A percentile compares a stretch with the other conserved stretches of the same genome.
Conservation (phyloP, 2,888 invertebrate species). For the Platynereis dumerilii region DNA sequence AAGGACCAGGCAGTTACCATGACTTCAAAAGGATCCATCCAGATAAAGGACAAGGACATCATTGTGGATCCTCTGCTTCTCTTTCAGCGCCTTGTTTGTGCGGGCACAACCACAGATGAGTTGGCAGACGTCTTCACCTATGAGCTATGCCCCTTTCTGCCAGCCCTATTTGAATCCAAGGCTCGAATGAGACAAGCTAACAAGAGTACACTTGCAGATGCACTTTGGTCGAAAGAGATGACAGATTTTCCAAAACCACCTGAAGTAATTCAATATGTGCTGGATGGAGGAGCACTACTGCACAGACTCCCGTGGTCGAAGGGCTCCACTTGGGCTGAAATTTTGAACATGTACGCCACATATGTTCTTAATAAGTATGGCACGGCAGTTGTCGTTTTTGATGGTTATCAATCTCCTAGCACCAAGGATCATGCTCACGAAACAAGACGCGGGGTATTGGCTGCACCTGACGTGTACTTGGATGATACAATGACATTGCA, state of each 20-base stretch:
- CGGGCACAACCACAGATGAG: slow-evolving; percentile 16
- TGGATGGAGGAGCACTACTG: slow-evolving; percentile 41
- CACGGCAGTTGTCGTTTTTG: slow-evolving; percentile 39
- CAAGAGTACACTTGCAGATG: slow-evolving; percentile 8
- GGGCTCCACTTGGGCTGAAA: slow-evolving; percentile 32
- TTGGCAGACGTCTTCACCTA: background rate
- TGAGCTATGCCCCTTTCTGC: slow-evolving; percentile 29
- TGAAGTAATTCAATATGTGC: slow-evolving; percentile 7
- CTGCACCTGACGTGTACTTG: background rate
- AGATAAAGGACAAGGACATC: slow-evolving; percentile 29
- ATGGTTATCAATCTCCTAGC: slow-evolving; percentile 39
- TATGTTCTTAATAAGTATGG: slow-evolving; percentile 24
- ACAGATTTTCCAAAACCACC: background rate
- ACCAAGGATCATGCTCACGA: slow-evolving; percentile 41
- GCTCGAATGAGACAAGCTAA: background rate
- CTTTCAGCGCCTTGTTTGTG: slow-evolving; percentile 38
- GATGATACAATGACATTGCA: background rate
- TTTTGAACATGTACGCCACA: slow-evolving; percentile 3
- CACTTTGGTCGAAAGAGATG: background rate
- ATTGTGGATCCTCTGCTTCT: slow-evolving; percentile 40
- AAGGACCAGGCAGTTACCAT: slow-evolving; percentile 33
- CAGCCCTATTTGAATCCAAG: slow-evolving; percentile 16
- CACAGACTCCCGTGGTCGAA: slow-evolving; percentile 38
- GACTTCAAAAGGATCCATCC: slow-evolving; percentile 16
- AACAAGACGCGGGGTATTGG: slow-evolving; percentile 1